phyloP scores from a whole-genome alignment of 2,113 vertebrate species.

The Tragulus kanchil region DNA sequence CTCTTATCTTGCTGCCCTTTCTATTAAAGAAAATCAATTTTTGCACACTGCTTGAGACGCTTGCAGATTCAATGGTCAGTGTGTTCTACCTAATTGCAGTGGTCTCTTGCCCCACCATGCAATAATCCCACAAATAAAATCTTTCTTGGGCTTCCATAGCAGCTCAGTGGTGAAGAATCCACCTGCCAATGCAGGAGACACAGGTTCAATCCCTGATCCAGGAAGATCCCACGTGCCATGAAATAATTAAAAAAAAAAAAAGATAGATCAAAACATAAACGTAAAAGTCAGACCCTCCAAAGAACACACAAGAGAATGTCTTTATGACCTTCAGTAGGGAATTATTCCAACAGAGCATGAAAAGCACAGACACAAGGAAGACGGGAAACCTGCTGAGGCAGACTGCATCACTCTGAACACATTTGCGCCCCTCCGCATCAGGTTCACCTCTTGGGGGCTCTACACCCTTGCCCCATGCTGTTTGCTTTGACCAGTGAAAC shows the following conservation, averaged over 20 bases:
- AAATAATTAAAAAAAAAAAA: no score
- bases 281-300: not conserved
- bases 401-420: not conserved
- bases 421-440: not conserved
- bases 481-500: not conserved
- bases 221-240: not conserved
- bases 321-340: not conserved
- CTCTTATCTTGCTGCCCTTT: not conserved
- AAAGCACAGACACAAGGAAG: not conserved
- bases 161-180: not conserved
- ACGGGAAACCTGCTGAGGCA: no score
- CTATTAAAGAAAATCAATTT: not conserved
- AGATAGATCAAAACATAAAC: not conserved
- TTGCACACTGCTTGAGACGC: not conserved
- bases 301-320: not conserved
- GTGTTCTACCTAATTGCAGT: not conserved
- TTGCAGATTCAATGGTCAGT: not conserved
- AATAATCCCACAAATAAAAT: not conserved
- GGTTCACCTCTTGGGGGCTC: not conserved
- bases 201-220: not conserved
- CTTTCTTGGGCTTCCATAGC: not conserved
- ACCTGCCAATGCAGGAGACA: not conserved
- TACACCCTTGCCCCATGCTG: not conserved
- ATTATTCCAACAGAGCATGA: not conserved
- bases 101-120: not conserved